Percentiles rank a stretch among this genome's conserved stretches.
Evolutionary conservation across 2,797 vertebrate species (phyloP).

Genomic region (Anolis apletophallus): DNA sequence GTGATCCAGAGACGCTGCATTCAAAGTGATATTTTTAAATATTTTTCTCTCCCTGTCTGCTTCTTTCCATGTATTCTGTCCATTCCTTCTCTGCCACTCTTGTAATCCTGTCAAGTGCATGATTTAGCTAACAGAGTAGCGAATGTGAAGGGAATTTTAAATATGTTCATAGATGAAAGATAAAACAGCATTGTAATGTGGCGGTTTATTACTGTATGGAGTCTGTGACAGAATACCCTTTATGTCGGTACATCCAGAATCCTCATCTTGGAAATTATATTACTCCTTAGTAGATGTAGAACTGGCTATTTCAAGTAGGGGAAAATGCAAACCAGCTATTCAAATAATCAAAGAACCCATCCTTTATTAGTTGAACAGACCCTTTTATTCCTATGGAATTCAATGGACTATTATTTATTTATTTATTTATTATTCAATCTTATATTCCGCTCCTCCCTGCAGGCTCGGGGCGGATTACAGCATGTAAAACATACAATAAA

Average conservation of each 20-base stretch:
- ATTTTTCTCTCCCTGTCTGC: neutral
- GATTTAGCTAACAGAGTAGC: slow-evolving; percentile 16
- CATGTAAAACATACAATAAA: too few species aligned
- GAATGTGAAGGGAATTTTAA: slow-evolving; percentile 12
- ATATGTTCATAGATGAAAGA: slow-evolving; percentile 8
- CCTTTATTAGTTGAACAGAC: neutral
- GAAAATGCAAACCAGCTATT: neutral
- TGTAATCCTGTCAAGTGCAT: slow-evolving; percentile 25
- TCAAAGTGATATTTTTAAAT: slow-evolving; percentile 9
- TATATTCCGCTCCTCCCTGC: too few species aligned
- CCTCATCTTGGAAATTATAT: neutral
- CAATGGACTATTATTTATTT: too few species aligned
- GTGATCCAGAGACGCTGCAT: neutral
- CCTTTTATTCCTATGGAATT: neutral
- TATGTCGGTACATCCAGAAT: neutral
- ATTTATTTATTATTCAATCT: too few species aligned
- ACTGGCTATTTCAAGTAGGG: neutral
- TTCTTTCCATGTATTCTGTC: neutral
- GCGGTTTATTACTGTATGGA: neutral
- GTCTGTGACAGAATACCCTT: neutral
- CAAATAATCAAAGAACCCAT: neutral
- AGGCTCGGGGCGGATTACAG: too few species aligned
- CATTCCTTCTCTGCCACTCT: neutral
- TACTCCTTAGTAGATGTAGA: too few species aligned
- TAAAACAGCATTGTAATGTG: slow-evolving; percentile 20